phyloP scores from a whole-genome alignment of 2,888 invertebrate species.

The Prosopocoilus inquinatus region DNA sequence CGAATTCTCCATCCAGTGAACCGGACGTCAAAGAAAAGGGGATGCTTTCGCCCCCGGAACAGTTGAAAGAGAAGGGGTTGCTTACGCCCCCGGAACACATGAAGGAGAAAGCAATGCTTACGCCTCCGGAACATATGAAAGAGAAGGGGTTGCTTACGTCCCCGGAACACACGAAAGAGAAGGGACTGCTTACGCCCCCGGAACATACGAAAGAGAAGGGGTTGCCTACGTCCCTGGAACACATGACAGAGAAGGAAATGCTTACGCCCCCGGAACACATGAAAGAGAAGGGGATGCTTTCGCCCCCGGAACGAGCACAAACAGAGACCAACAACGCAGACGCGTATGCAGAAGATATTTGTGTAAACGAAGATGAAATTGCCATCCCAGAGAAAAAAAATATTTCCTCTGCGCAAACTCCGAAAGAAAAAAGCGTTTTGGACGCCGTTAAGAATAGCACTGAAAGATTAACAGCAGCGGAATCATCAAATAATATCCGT shows the following conservation, averaged over 20 bases:
- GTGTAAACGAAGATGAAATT: background rate
- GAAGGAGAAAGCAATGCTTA: background rate
- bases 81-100: background rate
- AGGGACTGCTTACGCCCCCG: background rate
- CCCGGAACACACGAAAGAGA: background rate
- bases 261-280: background rate
- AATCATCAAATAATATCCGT: too few species aligned
- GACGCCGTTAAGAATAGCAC: too few species aligned
- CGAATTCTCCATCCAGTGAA: background rate
- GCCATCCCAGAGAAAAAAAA: slow-evolving; percentile 3
- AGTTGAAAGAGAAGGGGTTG: background rate
- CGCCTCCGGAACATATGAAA: background rate
- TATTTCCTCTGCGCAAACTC: slow-evolving; percentile 27
- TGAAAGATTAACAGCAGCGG: too few species aligned
- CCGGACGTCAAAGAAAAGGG: background rate
- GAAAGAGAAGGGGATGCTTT: background rate
- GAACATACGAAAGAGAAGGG: background rate
- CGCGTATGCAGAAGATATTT: too few species aligned
- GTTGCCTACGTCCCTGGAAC: background rate
- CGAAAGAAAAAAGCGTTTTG: slow-evolving; percentile 27
- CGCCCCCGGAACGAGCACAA: background rate
- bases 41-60: background rate
- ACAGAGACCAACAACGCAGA: too few species aligned
- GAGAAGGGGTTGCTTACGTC: background rate
- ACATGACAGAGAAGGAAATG: background rate